phyloP scores from a whole-genome alignment of 2,113 vertebrate genomes.

The Leptobrachium leishanense region DNA sequence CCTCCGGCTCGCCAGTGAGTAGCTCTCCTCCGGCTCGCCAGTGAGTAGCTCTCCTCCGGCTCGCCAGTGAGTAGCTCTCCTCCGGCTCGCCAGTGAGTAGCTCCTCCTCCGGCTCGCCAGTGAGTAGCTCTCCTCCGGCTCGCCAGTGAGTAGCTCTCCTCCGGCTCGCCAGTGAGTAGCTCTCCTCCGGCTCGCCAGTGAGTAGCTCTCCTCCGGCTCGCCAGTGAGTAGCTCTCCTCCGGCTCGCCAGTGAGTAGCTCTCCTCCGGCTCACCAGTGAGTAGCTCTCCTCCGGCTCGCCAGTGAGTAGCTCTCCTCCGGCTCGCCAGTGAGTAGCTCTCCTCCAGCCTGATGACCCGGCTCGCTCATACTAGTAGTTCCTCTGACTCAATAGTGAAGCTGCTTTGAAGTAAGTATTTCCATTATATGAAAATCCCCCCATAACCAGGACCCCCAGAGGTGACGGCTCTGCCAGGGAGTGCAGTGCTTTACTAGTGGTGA shows the following conservation, averaged over 20 bases:
- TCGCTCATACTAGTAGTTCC: background rate
- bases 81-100: background rate
- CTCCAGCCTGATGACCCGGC: too few relatives aligned
- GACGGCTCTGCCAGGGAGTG: too few relatives aligned
- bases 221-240: background rate
- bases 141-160: background rate
- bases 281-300: background rate
- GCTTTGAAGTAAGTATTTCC: too few relatives aligned
- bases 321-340: too few relatives aligned
- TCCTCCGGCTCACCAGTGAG: too few relatives aligned
- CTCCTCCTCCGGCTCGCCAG: background rate
- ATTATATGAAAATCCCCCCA: too few relatives aligned
- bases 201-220: background rate
- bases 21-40: too few relatives aligned
- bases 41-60: background rate
- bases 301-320: too few relatives aligned
- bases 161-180: background rate
- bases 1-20: background rate
- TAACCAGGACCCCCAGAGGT: too few relatives aligned
- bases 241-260: too few relatives aligned
- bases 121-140: background rate
- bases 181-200: background rate
- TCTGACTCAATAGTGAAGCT: background rate
- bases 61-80: background rate
- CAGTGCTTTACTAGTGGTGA: too few relatives aligned